Conservation (phyloP, 1,140 invertebrate species). For the Streblospio benedicti region DNA sequence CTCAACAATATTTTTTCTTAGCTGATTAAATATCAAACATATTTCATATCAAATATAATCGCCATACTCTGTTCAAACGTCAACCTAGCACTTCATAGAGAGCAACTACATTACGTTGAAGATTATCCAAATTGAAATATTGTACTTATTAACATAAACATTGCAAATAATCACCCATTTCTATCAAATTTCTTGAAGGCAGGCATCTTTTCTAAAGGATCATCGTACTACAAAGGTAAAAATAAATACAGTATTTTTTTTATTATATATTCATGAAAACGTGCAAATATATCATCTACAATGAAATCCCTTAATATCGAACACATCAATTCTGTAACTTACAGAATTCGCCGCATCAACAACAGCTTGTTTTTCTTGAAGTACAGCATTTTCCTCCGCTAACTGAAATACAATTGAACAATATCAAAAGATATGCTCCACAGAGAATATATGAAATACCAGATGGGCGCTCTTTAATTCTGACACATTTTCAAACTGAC, state of each 20-base stretch:
- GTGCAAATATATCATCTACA: background rate
- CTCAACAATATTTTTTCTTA: background rate
- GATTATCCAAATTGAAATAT: background rate
- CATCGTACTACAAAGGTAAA: slow-evolving; percentile 29
- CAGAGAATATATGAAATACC: no score
- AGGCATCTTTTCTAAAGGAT: slow-evolving; percentile 30
- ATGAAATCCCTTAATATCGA: no score
- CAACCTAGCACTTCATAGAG: background rate
- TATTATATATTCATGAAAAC: background rate
- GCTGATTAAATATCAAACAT: slow-evolving; percentile 1
- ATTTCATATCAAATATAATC: background rate
- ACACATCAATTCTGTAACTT: slow-evolving; percentile 7
- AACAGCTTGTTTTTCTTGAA: slow-evolving; percentile 25
- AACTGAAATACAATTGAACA: slow-evolving; percentile 5
- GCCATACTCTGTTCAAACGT: background rate
- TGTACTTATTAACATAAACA: background rate
- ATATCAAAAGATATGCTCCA: background rate
- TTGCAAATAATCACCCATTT: slow-evolving; percentile 31
- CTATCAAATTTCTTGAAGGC: slow-evolving; percentile 38
- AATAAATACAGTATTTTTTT: background rate
- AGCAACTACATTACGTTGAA: background rate
- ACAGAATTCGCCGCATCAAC: slow-evolving; percentile 38
- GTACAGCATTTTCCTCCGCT: slow-evolving; percentile 29
- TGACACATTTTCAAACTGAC: no score
- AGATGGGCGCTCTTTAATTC: no score